A percentile compares a stretch with the other conserved stretches of the same genome.
Conservation (phyloP, 2,113 vertebrate genomes). For the Tautogolabrus adspersus region DNA sequence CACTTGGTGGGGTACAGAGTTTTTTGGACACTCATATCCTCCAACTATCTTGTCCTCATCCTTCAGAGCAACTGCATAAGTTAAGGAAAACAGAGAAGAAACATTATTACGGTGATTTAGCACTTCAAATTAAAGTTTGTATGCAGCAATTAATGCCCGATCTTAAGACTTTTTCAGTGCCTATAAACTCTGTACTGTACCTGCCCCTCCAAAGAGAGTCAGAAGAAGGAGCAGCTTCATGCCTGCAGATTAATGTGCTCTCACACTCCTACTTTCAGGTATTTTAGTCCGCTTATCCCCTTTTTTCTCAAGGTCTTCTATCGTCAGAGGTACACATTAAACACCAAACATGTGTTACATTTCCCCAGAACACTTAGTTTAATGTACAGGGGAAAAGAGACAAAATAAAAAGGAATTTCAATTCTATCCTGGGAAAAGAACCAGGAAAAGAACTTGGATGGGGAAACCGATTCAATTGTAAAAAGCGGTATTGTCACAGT, state of each 20-base stretch:
- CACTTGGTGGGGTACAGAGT: conserved; percentile 82
- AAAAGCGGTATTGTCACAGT: conserved; percentile 20
- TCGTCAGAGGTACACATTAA: conserved; percentile 34
- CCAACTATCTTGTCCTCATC: conserved; percentile 84
- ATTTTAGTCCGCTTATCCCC: conserved; percentile 67
- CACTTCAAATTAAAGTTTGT: not conserved
- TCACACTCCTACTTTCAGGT: conserved; percentile 9
- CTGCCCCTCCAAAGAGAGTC: conserved; percentile 64
- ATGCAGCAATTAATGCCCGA: not conserved
- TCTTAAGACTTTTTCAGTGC: not conserved
- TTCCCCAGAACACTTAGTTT: conserved; percentile 49
- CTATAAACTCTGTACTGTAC: conserved; percentile 43
- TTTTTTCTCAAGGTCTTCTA: conserved; percentile 57
- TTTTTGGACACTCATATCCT: conserved; percentile 77
- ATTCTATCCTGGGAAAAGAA: not conserved
- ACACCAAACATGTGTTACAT: conserved; percentile 67
- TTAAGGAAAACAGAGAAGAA: conserved; percentile 14
- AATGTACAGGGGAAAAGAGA: conserved; percentile 15
- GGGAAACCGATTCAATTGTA: not conserved
- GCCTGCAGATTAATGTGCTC: conserved; percentile 23
- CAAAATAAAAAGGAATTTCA: not conserved
- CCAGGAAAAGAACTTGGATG: not conserved
- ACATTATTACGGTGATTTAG: too few species aligned
- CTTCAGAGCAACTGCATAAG: conserved; percentile 63
- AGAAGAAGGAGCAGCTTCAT: conserved; percentile 76